Conservation (phyloP, 2,113 vertebrate species). For the Halcyon malimbica region DNA sequence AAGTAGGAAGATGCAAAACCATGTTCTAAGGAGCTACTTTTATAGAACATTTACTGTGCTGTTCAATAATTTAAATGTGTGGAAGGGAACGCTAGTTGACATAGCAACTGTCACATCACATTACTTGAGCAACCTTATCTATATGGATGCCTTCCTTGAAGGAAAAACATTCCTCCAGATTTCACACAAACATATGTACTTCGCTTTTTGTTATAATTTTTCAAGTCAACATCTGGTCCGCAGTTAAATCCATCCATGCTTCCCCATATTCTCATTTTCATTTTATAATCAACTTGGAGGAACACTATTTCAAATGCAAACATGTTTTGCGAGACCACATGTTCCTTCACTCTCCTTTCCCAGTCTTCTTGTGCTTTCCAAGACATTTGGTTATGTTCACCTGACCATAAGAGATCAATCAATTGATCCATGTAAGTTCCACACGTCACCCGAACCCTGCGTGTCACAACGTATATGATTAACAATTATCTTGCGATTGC, state of each 20-base stretch:
- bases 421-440: not conserved
- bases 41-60: conserved; percentile 59
- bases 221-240: conserved; percentile 62
- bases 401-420: not conserved
- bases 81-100: conserved; percentile 63
- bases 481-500: not conserved
- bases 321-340: not conserved
- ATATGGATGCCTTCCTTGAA: conserved; percentile 69
- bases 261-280: conserved; percentile 18
- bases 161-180: conserved; percentile 61
- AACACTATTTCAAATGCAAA: conserved; percentile 38
- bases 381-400: not conserved
- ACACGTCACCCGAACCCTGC: not conserved
- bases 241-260: conserved; percentile 3
- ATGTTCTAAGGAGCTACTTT: conserved; percentile 42
- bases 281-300: conserved; percentile 39
- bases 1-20: conserved; percentile 33
- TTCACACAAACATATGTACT: conserved; percentile 48
- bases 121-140: conserved; percentile 64
- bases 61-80: conserved; percentile 68
- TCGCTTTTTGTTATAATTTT: conserved; percentile 43
- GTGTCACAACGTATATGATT: not conserved
- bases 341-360: not conserved
- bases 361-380: not conserved
- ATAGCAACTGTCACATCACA: conserved; percentile 74